Base-by-base conservation (phyloP, 1,140 invertebrate species). In the Drosophila persimilis region DNA sequence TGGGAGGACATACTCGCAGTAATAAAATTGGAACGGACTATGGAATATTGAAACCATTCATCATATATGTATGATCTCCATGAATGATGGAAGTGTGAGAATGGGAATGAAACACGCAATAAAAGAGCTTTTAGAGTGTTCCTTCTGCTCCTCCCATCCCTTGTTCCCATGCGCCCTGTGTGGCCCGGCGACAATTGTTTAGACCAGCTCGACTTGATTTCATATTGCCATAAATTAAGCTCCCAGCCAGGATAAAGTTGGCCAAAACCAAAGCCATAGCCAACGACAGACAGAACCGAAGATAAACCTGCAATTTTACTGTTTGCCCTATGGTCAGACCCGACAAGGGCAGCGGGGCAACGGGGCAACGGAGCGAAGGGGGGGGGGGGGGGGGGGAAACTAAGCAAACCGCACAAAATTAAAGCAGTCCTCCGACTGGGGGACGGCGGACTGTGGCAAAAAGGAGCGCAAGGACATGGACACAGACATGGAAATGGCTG, bases 161-260 rank as follows among this genome's bases (percentile, higher is more conserved):
- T 0, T 31, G 31, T 9, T 13, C 1, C 35, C 1, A 4, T 24
- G 24, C 4, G 3, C 24, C 4, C 24, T 26, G 24, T 26, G 24
- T 26, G 24, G 4, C 11, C 3, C 17, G 1, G 35, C 35, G 35
- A 39, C 35, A 39, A 39, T 47, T 47, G 56, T 69, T 70, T 9
- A 17, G 43, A 35, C 7, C 64, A 57, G 52, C 66, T 70, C 64
- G 48, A 65, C 65, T 70, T 70, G 66, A 70, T 70, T 70, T 69
- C 66, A 70, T 70, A 70, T 70, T 70, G 66, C 66, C 66, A 70
- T 70, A 70, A 70, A 70, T 70, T 70, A 69, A 70, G 66, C 66
- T 69, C 51, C 45, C 66, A 6, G 52, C 44, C 26, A 35, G 69
- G 66, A 69, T 70, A 69, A 70, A 71, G 67, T 70, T 71, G 54